phyloP scores from a whole-genome alignment of 2,113 vertebrate genomes.

The Microtus pennsylvanicus region DNA sequence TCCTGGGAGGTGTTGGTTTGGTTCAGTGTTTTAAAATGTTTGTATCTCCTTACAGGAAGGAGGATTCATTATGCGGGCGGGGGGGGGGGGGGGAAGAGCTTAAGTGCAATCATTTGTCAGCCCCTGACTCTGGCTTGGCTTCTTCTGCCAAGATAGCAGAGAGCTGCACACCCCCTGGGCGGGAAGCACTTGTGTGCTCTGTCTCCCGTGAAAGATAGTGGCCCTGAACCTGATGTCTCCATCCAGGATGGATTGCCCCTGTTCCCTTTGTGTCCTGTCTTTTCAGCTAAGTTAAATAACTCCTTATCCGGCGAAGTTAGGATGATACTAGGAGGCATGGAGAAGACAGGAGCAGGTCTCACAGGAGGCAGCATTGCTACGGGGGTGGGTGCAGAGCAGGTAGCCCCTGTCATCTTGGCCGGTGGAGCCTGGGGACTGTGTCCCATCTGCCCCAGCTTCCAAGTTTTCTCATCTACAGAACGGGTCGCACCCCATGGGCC shows the following conservation, averaged over 20 bases:
- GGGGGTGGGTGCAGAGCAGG: not conserved
- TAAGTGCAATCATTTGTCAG: slow-evolving; percentile 68
- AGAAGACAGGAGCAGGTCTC: not conserved
- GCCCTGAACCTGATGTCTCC: not conserved
- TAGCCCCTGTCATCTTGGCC: not conserved
- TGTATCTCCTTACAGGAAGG: slow-evolving; percentile 48
- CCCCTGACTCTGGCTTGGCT: not conserved
- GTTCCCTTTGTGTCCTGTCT: not conserved
- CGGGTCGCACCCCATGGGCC: not conserved
- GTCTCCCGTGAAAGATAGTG: not conserved
- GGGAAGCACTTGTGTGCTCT: not conserved
- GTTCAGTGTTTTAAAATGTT: slow-evolving; percentile 41
- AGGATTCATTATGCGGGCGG: slow-evolving; percentile 23
- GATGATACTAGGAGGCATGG: not conserved
- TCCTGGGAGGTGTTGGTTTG: slow-evolving; percentile 59
- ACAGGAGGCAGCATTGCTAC: not conserved
- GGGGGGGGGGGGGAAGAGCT: slow-evolving; percentile 9
- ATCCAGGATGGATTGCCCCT: not conserved
- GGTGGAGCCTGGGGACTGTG: not conserved
- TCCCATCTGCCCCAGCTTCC: not conserved
- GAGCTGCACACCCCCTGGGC: not conserved
- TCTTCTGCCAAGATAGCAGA: slow-evolving; percentile 16
- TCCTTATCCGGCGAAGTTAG: not conserved
- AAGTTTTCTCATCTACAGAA: not conserved
- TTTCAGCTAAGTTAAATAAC: slow-evolving; percentile 3